These are phyloP conservation scores for Brachypterus glaber DNA, from an alignment of 2,888 invertebrate genomes.

Conservation along the genomic window DNA sequence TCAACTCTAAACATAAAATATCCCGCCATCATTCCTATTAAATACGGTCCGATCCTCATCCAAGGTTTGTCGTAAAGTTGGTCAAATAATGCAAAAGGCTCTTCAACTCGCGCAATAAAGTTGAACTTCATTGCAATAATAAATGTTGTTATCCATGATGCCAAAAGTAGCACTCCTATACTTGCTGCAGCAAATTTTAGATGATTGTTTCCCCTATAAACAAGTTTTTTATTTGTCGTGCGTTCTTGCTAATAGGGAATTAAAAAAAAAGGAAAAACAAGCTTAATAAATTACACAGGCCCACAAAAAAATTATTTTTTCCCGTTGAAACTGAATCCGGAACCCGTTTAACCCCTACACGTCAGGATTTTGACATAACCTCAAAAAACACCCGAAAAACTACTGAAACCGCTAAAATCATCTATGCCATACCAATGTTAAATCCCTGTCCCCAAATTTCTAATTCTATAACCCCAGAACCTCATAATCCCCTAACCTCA, in stretches of 20 bases:
- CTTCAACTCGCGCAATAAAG: conserved; percentile 64
- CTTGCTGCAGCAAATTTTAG: conserved; percentile 53
- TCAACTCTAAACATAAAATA: conserved; percentile 61
- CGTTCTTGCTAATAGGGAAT: neutral
- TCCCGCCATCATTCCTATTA: conserved; percentile 68
- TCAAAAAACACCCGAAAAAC: too few relatives aligned
- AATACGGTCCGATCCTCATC: conserved; percentile 71
- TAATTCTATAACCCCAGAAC: too few relatives aligned
- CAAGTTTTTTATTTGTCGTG: too few relatives aligned
- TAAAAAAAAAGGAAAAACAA: conserved; percentile 1
- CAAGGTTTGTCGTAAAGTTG: conserved; percentile 77
- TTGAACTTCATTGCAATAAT: conserved; percentile 64
- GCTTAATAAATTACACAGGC: neutral
- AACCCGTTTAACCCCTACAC: too few relatives aligned
- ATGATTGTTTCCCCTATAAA: conserved; percentile 44
- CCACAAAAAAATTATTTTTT: too few relatives aligned
- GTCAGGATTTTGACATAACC: too few relatives aligned
- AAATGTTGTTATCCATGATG: conserved; percentile 69
- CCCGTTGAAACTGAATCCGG: too few relatives aligned
- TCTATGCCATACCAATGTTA: conserved; percentile 2
- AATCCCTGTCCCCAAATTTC: too few relatives aligned
- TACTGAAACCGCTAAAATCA: too few relatives aligned
- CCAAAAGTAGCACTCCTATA: conserved; percentile 51
- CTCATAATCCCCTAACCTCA: too few relatives aligned
- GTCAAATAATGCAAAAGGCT: conserved; percentile 75